These are phyloP conservation scores for Urophycis tenuis DNA, from an alignment of 2,797 vertebrate genomes.

Conservation along the genomic window DNA sequence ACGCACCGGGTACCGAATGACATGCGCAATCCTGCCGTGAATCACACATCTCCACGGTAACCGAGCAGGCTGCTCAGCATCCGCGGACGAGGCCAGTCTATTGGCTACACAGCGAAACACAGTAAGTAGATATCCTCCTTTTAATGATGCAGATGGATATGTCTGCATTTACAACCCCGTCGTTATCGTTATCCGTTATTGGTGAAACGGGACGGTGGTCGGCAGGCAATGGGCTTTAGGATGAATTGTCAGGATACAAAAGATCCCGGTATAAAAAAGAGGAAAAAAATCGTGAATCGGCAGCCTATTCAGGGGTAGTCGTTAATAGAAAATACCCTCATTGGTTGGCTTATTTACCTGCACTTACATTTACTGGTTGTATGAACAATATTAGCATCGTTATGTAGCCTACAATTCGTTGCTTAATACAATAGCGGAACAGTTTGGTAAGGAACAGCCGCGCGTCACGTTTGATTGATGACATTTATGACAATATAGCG, in stretches of 20 bases:
- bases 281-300: not conserved
- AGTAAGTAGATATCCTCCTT: slow-evolving; percentile 47
- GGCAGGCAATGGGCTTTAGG: not conserved
- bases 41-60: slow-evolving; percentile 68
- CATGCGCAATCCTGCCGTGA: slow-evolving; percentile 61
- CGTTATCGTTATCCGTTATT: not conserved
- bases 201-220: not conserved
- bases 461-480: not conserved
- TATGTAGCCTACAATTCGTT: not conserved
- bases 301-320: not conserved
- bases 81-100: slow-evolving; percentile 34
- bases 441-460: not conserved
- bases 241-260: not conserved
- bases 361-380: not conserved
- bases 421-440: not conserved
- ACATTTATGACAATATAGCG: not conserved
- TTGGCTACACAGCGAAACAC: slow-evolving; percentile 29
- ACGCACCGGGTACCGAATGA: slow-evolving; percentile 51
- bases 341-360: not conserved
- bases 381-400: not conserved
- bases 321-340: not conserved
- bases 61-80: slow-evolving; percentile 53
- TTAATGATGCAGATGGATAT: not conserved
- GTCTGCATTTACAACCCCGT: not conserved
- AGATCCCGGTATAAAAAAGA: not conserved